These are phyloP conservation scores for Micrasema longulum DNA, from an alignment of 1,140 invertebrate species.

Conservation along the genomic window DNA sequence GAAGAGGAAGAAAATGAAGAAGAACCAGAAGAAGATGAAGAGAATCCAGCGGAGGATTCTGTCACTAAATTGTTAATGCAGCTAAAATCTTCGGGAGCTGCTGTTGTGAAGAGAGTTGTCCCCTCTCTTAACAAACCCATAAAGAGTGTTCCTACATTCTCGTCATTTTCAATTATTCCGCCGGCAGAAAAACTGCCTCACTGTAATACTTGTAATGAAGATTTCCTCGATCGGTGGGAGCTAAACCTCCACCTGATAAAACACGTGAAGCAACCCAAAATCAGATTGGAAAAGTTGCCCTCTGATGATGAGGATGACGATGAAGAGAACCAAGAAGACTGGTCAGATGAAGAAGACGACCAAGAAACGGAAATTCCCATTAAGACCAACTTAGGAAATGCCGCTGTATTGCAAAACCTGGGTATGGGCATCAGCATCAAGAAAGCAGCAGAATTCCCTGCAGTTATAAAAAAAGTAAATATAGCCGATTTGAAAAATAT, in stretches of 20 bases:
- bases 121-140: not conserved
- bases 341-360: conserved; percentile 37
- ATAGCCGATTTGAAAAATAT: conserved; percentile 16
- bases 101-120: conserved; percentile 18
- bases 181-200: not conserved
- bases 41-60: not conserved
- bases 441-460: not conserved
- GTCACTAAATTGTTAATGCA: conserved; percentile 39
- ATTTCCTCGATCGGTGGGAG: conserved; percentile 20
- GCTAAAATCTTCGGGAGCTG: conserved; percentile 43
- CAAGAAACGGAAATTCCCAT: conserved; percentile 37
- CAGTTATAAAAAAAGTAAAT: conserved; percentile 4
- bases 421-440: conserved; percentile 30
- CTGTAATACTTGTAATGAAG: conserved; percentile 34
- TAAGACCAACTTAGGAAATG: not conserved
- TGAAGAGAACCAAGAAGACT: conserved; percentile 39
- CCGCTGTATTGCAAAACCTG: not conserved
- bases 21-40: conserved; percentile 18
- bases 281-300: conserved; percentile 33
- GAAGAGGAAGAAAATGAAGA: conserved; percentile 28
- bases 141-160: not conserved
- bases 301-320: conserved; percentile 51
- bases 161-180: not conserved
- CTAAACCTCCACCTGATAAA: conserved; percentile 37
- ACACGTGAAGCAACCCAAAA: conserved; percentile 40